These are phyloP conservation scores for Globia sparganii DNA, from an alignment of 2,888 invertebrate genomes.

Conservation along the genomic window DNA sequence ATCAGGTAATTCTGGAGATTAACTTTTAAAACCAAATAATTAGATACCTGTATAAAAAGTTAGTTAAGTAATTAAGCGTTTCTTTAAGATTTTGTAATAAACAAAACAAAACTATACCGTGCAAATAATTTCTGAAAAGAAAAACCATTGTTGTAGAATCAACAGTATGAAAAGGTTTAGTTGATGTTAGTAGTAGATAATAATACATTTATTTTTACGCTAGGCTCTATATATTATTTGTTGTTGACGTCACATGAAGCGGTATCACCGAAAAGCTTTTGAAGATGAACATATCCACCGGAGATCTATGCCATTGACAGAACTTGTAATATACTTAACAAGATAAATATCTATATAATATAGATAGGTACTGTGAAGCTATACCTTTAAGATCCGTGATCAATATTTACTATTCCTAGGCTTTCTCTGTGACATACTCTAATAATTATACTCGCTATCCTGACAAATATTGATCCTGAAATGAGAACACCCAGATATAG, in stretches of 20 bases:
- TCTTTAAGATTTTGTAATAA: neutral
- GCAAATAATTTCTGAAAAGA: neutral
- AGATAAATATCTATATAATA: conserved; percentile 50
- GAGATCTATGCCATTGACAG: conserved; percentile 19
- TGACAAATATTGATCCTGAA: conserved; percentile 54
- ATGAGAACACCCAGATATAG: conserved; percentile 32
- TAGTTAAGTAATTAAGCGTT: neutral
- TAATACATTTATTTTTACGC: conserved; percentile 6
- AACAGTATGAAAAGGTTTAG: neutral
- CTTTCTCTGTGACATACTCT: conserved; percentile 27
- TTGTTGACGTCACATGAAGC: conserved; percentile 16
- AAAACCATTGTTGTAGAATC: conserved; percentile 8
- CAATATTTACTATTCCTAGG: conserved; percentile 55
- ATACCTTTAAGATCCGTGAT: conserved; percentile 19
- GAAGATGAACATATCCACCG: conserved; percentile 37
- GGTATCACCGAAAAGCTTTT: conserved; percentile 13
- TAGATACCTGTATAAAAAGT: too few species aligned
- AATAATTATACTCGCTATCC: conserved; percentile 30
- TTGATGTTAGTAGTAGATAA: neutral
- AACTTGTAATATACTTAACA: conserved; percentile 23
- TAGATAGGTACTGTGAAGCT: conserved; percentile 10
- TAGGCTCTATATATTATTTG: neutral
- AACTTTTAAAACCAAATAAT: neutral
- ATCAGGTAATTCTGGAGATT: neutral
- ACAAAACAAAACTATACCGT: neutral